phyloP scores from a whole-genome alignment of 2,888 invertebrate species.

The Lepetodrilus schrolli region DNA sequence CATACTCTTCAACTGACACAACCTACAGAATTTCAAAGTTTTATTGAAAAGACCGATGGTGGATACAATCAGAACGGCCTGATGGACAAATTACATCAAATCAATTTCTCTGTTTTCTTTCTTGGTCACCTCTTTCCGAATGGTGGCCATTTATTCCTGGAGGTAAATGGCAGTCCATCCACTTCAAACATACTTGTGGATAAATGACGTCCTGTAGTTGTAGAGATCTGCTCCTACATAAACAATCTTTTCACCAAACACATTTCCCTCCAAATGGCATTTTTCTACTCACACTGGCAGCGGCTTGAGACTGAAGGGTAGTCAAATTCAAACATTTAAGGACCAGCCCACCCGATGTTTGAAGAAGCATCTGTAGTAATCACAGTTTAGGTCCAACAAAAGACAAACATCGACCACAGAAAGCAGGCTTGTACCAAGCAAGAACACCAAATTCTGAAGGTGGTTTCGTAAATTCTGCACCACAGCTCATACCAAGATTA shows the following conservation, averaged over 20 bases:
- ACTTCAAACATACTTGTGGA: slow-evolving; percentile 1
- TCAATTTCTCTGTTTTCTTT: slow-evolving; percentile 26
- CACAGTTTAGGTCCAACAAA: slow-evolving; percentile 20
- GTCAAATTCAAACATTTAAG: slow-evolving; percentile 3
- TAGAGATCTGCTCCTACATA: not conserved
- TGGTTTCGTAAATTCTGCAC: not conserved
- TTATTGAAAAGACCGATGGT: not conserved
- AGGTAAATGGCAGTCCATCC: slow-evolving; percentile 13
- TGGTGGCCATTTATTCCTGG: slow-evolving; percentile 5
- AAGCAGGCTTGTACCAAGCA: not conserved
- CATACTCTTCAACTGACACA: not conserved
- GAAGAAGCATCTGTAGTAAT: not conserved
- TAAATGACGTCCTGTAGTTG: slow-evolving; percentile 17
- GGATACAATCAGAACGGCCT: slow-evolving; percentile 1
- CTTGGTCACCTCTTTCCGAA: slow-evolving; percentile 12
- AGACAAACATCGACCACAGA: slow-evolving; percentile 4
- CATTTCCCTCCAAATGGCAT: not conserved
- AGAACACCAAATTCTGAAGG: not conserved
- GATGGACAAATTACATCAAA: slow-evolving; percentile 25
- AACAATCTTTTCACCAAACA: not conserved
- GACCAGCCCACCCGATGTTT: not conserved
- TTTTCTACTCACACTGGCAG: slow-evolving; percentile 1
- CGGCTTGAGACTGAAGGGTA: not conserved
- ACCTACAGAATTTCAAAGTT: slow-evolving; percentile 12
- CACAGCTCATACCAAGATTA: slow-evolving; percentile 7